Evolutionary conservation across 1,140 invertebrate species (phyloP).

Genomic region (Antheraea pernyi): DNA sequence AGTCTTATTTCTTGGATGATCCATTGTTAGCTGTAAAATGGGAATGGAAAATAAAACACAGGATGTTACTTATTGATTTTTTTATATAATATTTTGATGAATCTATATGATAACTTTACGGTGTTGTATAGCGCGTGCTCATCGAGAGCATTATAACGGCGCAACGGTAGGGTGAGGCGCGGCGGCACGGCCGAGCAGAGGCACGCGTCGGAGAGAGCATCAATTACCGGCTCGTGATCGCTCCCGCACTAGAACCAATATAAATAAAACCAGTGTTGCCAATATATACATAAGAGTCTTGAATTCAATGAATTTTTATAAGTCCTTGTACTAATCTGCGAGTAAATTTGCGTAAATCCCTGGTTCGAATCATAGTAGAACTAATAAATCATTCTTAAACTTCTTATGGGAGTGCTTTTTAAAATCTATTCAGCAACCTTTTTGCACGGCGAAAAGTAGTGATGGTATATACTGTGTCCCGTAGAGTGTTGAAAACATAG

Average conservation of each 20-base stretch:
- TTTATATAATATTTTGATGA: conserved; percentile 3
- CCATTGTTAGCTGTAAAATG: too few species aligned
- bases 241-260: conserved; percentile 67
- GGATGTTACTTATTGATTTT: too few species aligned
- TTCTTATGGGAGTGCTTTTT: too few species aligned
- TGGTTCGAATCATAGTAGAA: too few species aligned
- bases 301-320: neutral
- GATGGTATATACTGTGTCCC: too few species aligned
- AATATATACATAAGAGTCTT: neutral
- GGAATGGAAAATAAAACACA: too few species aligned
- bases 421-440: too few species aligned
- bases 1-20: too few species aligned
- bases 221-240: conserved; percentile 73
- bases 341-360: too few species aligned
- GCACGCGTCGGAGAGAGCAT: conserved; percentile 59
- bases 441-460: too few species aligned
- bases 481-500: too few species aligned
- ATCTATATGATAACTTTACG: neutral
- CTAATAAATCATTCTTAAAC: too few species aligned
- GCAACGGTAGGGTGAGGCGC: conserved; percentile 15
- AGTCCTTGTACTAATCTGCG: neutral
- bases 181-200: conserved; percentile 24
- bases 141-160: conserved; percentile 53
- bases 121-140: conserved; percentile 32
- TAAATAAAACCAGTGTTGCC: conserved; percentile 59